These are phyloP conservation scores for Ichneumoninae sp. DNA, from an alignment of 2,888 invertebrate species.

Conservation along the genomic window DNA sequence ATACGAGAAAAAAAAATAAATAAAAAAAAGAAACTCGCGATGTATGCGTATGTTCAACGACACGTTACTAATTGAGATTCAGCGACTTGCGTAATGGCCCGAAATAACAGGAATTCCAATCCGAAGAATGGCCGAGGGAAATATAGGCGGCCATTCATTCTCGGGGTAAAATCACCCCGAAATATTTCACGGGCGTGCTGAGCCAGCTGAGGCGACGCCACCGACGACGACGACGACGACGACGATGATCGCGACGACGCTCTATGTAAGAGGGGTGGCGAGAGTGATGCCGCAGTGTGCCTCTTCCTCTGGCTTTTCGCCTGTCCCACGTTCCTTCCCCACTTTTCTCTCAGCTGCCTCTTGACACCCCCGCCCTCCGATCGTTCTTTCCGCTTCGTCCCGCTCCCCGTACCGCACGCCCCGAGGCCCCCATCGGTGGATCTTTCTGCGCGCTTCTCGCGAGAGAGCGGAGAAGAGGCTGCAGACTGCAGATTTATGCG, in stretches of 20 bases:
- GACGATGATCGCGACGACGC: conserved; percentile 32
- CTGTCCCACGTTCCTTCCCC: conserved; percentile 55
- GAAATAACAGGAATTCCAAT: conserved; percentile 83
- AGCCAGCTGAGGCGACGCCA: conserved; percentile 74
- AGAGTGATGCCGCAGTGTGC: conserved; percentile 24
- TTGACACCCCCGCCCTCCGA: conserved; percentile 43
- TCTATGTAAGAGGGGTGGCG: conserved; percentile 24
- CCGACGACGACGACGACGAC: conserved; percentile 20
- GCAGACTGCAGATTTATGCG: conserved; percentile 83
- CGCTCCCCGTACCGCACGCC: conserved; percentile 28
- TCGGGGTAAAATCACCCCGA: conserved; percentile 81
- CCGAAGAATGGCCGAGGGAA: conserved; percentile 78
- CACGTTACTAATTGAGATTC: conserved; percentile 82
- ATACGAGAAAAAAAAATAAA: conserved; percentile 45
- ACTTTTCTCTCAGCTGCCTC: conserved; percentile 42
- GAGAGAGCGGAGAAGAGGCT: conserved; percentile 68
- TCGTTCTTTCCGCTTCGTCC: conserved; percentile 46
- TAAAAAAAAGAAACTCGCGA: neutral
- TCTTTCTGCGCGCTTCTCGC: conserved; percentile 23
- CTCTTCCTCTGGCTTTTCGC: conserved; percentile 42
- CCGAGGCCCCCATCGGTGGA: conserved; percentile 45
- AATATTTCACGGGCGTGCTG: conserved; percentile 80
- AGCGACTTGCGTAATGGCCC: conserved; percentile 81
- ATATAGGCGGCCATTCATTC: conserved; percentile 79
- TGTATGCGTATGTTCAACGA: conserved; percentile 48